Evolutionary conservation across 2,888 invertebrate genomes (phyloP), one percentile per base, ranked within the genome.

Genomic region (Lymantria monacha): DNA sequence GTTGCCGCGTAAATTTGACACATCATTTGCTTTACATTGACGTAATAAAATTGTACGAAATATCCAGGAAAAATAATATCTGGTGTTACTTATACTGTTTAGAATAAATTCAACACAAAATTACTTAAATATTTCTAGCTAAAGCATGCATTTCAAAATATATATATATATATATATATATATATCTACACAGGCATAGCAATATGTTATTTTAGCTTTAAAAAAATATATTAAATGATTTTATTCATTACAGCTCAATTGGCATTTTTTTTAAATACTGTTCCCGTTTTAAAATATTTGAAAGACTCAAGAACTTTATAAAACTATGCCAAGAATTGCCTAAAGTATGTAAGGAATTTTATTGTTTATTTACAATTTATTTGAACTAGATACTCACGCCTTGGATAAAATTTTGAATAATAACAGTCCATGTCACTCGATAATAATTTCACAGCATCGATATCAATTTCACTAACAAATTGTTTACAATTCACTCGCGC

Each of bases 401-500:
- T 90, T 62, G 91, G 88, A 72, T 91, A 91, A 89, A 90, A 91
- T 78, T 91, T 92, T 48, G 92, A 87, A 76, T 90, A 92, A 85
- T 91, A 92, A 87, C 92, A 92, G 92, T 92, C 92, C 92, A 92
- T 91, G 72, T 77, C 87, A 85, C 84, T 76, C 61, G 69, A 70
- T 68, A 75, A 75, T 71, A 69, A 83, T 79, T 76, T 81, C 90
- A 91, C 90, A 81, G 81, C 81, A 84, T 83, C 66, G 72, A 83
- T 78, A 81, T 77, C 62, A 81, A 85, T 79, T 81, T 76, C 90
- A 90, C 89, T 87, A 75, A 76, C 75, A 86, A 87, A 85, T 79
- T 87, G 87, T 88, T 89, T 88, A 87, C 79, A 69, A 88, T 85
- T 87, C 88, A 89, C 89, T 85, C 84, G 82, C 88, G 81, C 79